Conservation (phyloP, 2,113 vertebrate species). For the Myrmecophaga tridactyla region DNA sequence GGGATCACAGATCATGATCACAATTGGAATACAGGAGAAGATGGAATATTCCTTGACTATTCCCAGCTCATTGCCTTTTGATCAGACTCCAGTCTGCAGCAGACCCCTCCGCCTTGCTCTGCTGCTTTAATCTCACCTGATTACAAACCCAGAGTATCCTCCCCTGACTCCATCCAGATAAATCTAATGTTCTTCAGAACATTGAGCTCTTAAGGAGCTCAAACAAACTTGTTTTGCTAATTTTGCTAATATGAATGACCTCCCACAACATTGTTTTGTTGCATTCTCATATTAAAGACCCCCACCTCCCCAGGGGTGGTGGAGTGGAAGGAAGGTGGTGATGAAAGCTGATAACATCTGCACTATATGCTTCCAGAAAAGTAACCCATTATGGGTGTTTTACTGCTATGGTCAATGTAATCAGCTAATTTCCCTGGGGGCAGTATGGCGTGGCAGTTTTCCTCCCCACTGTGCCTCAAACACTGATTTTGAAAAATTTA, state of each 20-base stretch:
- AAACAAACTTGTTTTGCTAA: no score
- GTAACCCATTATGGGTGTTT: background rate
- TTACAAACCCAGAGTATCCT: background rate
- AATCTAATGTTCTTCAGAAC: background rate
- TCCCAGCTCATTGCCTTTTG: background rate
- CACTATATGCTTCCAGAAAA: no score
- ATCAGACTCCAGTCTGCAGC: background rate
- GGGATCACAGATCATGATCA: background rate
- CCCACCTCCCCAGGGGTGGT: rapidly evolving
- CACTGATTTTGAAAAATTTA: background rate
- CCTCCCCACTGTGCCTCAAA: background rate
- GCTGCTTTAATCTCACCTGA: no score
- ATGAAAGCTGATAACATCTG: no score
- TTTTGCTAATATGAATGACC: background rate
- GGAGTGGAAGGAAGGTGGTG: background rate
- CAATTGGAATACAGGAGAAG: background rate
- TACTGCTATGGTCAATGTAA: background rate
- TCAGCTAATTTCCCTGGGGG: background rate
- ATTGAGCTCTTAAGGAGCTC: no score
- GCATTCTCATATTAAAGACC: background rate
- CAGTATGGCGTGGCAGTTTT: background rate
- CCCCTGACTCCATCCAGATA: background rate
- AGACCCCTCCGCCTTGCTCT: no score
- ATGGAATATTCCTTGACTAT: background rate
- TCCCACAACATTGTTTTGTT: background rate